These are phyloP conservation scores for Perodicticus potto DNA, from an alignment of 2,797 vertebrate species.

Conservation along the genomic window DNA sequence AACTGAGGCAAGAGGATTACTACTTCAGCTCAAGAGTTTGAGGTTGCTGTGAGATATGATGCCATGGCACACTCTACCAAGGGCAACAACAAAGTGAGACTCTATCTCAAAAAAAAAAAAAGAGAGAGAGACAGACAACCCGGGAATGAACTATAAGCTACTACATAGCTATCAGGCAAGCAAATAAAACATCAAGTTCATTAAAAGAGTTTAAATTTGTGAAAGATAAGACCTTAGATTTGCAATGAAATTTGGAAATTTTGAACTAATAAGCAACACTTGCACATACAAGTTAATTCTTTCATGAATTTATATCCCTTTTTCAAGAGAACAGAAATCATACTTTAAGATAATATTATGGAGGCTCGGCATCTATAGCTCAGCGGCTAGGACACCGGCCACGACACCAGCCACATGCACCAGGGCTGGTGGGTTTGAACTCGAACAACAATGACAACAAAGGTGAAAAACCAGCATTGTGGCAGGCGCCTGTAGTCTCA, in stretches of 20 bases:
- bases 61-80: too few species aligned
- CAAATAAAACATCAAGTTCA: constrained; percentile 50
- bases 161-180: not conserved
- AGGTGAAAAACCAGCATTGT: too few species aligned
- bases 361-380: not conserved
- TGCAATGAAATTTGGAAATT: constrained; percentile 45
- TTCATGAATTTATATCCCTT: constrained; percentile 53
- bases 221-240: not conserved
- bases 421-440: too few species aligned
- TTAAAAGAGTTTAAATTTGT: not conserved
- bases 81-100: too few species aligned
- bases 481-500: too few species aligned
- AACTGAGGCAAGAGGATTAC: too few species aligned
- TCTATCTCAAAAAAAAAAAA: too few species aligned
- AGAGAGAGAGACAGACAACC: not conserved
- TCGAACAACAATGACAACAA: too few species aligned
- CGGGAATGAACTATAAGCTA: constrained; percentile 54
- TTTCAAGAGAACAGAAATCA: constrained; percentile 25
- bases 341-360: constrained; percentile 55
- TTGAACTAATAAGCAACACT: constrained; percentile 8
- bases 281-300: constrained; percentile 44
- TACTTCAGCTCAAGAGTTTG: too few species aligned
- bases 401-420: too few species aligned
- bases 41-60: too few species aligned
- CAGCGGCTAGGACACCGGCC: too few species aligned